Conservation (phyloP, 2,888 invertebrate genomes). For the Pseudococcus viburni region DNA sequence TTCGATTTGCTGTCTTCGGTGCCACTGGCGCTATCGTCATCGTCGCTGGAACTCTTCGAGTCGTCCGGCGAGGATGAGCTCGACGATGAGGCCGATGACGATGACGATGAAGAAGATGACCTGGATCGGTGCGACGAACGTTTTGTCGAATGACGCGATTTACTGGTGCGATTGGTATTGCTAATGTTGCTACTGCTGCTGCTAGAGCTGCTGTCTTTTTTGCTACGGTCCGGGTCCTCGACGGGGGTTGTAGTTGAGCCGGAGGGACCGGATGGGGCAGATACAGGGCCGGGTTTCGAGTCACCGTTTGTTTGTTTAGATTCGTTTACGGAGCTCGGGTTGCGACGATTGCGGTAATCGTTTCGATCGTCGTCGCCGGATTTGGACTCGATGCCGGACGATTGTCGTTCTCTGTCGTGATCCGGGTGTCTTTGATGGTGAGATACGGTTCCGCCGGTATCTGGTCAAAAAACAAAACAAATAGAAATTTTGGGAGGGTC, state of each 20-base stretch:
- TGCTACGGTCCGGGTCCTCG: constrained; percentile 17
- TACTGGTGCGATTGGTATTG: background rate
- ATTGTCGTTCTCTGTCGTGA: constrained; percentile 22
- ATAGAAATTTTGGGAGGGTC: background rate
- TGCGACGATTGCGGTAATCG: constrained; percentile 4
- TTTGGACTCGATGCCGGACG: background rate
- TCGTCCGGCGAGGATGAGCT: constrained; percentile 25
- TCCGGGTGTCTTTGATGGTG: constrained; percentile 15
- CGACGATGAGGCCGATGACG: constrained; percentile 56
- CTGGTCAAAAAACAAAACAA: background rate
- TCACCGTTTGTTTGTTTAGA: background rate
- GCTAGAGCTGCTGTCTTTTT: background rate
- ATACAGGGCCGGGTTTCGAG: background rate
- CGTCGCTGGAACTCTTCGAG: background rate
- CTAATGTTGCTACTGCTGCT: background rate
- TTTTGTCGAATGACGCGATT: background rate
- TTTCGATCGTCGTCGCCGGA: constrained; percentile 6
- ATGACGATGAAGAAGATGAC: constrained; percentile 55
- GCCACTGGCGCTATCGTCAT: background rate
- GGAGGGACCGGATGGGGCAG: background rate
- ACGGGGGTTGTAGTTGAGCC: background rate
- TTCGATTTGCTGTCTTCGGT: constrained; percentile 43
- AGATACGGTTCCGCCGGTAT: background rate
- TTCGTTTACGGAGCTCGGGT: background rate
- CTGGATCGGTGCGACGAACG: constrained; percentile 15